Base-by-base conservation (phyloP, 2,888 invertebrate genomes). In the Microctonus brassicae region DNA sequence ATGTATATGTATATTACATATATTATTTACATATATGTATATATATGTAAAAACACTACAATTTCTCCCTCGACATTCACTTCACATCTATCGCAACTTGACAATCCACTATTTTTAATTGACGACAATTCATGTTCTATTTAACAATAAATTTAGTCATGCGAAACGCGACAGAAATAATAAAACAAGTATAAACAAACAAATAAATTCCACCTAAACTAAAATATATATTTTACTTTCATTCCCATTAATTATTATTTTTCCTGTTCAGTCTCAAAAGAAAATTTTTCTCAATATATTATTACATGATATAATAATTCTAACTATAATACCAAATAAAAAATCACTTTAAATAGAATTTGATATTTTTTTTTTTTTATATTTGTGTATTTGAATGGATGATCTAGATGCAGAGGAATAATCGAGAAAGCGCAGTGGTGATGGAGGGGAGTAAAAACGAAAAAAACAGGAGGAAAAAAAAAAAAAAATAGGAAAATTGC, bases 401-500 rank as follows among this genome's bases (percentile, higher is more conserved):
- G 29, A 29, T 29, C 4, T 29, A 29, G 29, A 29, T 29, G 7
- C 7, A 29, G 7, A 29, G 29, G 29, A 29, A 29, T 29, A 5
- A 29, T 29, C 29, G 29, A 5, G 29, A 29, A 29, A 29, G 29
- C 3, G 29, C 3, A 29, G 7, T 29, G 29, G 29, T 29, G 29
- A 29, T 29, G 29, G 7, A 7, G 7, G 7, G 7, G 29, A 29
- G 47, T n/a, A 17, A 6, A 17, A 17, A 2, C 4, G 47, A 47
- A 17, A n/a, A 17, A 47, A 20, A 17, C 34, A 22, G 26, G 36
- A 64, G 60, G n/a, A n/a, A n/a, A 62, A 33, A n/a, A 63, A 29
- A 11, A n/a, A 20, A 39, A 34, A 33, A 52, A 55, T 57, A 55
- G 52, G 57, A 52, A 52, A 55, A 60, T 53, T 57, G 61, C 53